Conservation (phyloP, 1,140 invertebrate genomes). For the Euschistus heros region DNA sequence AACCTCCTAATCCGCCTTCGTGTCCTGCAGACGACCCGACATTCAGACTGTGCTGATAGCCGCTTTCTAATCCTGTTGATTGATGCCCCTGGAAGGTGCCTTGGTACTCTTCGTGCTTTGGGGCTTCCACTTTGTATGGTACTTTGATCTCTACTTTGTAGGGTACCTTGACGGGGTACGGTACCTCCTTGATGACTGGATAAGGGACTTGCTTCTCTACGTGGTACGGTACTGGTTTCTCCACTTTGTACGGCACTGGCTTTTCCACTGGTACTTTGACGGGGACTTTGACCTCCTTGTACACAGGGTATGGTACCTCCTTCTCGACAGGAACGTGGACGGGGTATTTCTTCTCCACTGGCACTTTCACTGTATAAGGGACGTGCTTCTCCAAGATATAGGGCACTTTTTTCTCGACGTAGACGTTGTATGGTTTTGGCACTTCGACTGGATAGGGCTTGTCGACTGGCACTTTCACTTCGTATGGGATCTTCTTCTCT, state of each 20-base stretch:
- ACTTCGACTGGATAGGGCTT: conserved; percentile 47
- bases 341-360: conserved; percentile 45
- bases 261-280: conserved; percentile 42
- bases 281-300: conserved; percentile 46
- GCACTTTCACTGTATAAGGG: conserved; percentile 46
- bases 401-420: conserved; percentile 39
- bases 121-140: neutral
- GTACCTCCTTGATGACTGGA: conserved; percentile 38
- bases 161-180: conserved; percentile 15
- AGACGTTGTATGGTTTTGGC: conserved; percentile 29
- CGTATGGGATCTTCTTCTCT: too few species aligned
- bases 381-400: conserved; percentile 30
- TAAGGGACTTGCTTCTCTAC: conserved; percentile 53
- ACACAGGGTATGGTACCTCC: conserved; percentile 45
- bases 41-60: too few species aligned
- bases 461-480: conserved; percentile 49
- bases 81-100: neutral
- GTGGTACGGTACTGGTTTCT: conserved; percentile 37
- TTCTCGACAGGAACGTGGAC: conserved; percentile 37
- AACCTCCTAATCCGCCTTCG: too few species aligned
- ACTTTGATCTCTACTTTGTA: conserved; percentile 19
- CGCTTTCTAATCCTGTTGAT: too few species aligned
- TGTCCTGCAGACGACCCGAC: too few species aligned
- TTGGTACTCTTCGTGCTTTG: conserved; percentile 1
- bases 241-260: conserved; percentile 45